Base-by-base conservation (phyloP, 1,140 invertebrate species). In the Rhagoletis pomonella region DNA sequence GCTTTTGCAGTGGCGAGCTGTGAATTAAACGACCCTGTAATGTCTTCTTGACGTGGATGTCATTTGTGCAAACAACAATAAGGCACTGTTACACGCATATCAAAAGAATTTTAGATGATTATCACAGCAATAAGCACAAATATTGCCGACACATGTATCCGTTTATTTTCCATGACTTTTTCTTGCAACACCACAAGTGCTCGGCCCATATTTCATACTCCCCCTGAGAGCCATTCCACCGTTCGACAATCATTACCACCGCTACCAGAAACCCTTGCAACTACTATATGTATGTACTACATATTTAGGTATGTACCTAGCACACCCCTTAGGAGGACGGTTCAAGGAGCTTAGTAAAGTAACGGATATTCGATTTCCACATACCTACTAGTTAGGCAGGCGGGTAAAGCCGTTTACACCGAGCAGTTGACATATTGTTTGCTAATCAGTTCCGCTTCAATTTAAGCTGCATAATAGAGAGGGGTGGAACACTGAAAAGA, bases 121-220 rank as follows among this genome's bases (percentile, higher is more conserved):
- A 92, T 92, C 91, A 90, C 90, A 90, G 91, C 91, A 92, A 92
- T 87, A 55, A 85, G 50, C 87, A 87, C 47, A 92, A 69, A 87
- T 92, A 92, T 92, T 92, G 91, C 90, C 91, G 91, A 91, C 91
- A 92, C 91, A 92, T 92, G 91, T 92, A 92, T 92, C 91, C 91
- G 91, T 92, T 92, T 92, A 92, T 87, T 87, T 85, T 62, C 85
- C 58, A 87, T 87, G 87, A 85, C 81, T 87, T 85, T 87, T 81
- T 59, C 87, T 50, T 85, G 55, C 73, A 81, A 81, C 47, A 19
- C 73, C 47, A 81, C 73, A 81, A 81, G 73, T 81, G 47, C 73
- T 81, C 73, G 47, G 73, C 73, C 73, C 73, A 81, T 81, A 81
- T 81, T 81, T 81, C 47, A 81, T 81, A 81, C 44, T 29, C 47